Evolutionary conservation across 1,140 invertebrate species (phyloP).

Genomic region (Drosophila oshimai): DNA sequence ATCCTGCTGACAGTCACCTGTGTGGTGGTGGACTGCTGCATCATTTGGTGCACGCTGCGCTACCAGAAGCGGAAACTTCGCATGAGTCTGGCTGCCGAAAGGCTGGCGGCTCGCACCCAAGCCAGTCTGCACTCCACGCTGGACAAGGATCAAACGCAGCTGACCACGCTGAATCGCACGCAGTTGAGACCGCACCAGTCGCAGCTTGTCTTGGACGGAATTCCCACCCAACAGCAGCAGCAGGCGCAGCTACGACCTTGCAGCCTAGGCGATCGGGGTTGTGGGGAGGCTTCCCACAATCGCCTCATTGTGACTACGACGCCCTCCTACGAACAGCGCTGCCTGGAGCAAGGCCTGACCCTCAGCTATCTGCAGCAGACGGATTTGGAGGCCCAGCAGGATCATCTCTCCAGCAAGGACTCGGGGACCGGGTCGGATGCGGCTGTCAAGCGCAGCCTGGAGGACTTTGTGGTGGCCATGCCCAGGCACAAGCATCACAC

Average conservation of each 20-base stretch:
- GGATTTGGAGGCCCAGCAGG: slow-evolving; percentile 63
- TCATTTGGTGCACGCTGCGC: slow-evolving; percentile 96
- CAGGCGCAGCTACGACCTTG: slow-evolving; percentile 42
- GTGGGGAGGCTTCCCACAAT: slow-evolving; percentile 32
- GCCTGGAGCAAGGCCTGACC: slow-evolving; percentile 56
- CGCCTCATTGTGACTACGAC: slow-evolving; percentile 68
- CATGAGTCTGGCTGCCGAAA: slow-evolving; percentile 67
- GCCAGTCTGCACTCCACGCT: slow-evolving; percentile 51
- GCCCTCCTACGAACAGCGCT: slow-evolving; percentile 72
- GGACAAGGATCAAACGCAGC: slow-evolving; percentile 69
- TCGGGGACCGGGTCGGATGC: slow-evolving; percentile 78
- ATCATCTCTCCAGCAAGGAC: slow-evolving; percentile 78
- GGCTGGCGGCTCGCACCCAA: slow-evolving; percentile 23
- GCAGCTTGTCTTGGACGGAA: slow-evolving; percentile 43
- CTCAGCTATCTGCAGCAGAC: slow-evolving; percentile 59
- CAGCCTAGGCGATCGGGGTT: slow-evolving; percentile 57
- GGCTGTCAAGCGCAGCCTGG: slow-evolving; percentile 72
- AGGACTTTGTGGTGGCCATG: slow-evolving; percentile 61
- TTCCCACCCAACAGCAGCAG: slow-evolving; percentile 32
- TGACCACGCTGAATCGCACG: slow-evolving; percentile 69
- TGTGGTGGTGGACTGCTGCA: slow-evolving; percentile 93
- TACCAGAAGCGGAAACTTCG: slow-evolving; percentile 85
- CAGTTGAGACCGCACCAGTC: slow-evolving; percentile 53
- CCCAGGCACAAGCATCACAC: slow-evolving; percentile 18
- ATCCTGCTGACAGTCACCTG: slow-evolving; percentile 94